phyloP scores from a whole-genome alignment of 2,113 vertebrate species.

The Rhinolophus ferrumequinum region DNA sequence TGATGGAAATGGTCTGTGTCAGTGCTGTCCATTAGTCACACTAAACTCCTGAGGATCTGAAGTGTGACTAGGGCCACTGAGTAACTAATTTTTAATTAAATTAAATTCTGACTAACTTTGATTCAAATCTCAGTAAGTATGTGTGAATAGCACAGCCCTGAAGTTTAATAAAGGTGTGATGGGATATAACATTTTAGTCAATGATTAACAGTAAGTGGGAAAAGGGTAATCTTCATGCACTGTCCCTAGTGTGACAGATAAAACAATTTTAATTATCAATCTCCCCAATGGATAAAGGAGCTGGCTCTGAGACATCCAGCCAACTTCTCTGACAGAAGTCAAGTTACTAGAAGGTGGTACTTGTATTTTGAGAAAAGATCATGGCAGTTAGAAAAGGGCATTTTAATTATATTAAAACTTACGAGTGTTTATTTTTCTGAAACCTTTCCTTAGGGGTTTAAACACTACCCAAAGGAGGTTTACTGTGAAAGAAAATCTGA shows the following conservation, averaged over 20 bases:
- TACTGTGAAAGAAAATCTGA: background rate
- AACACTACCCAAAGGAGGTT: background rate
- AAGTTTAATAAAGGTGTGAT: background rate
- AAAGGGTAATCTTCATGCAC: background rate
- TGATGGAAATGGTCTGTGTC: too few species aligned
- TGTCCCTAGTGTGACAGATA: background rate
- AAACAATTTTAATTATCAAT: background rate
- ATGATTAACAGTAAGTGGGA: background rate
- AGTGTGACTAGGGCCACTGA: background rate
- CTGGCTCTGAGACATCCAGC: background rate
- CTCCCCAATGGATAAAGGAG: background rate
- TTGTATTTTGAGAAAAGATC: constrained; percentile 39
- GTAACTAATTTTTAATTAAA: background rate
- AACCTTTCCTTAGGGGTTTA: background rate
- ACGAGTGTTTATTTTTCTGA: background rate
- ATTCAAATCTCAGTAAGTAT: background rate
- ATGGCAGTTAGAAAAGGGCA: constrained; percentile 45
- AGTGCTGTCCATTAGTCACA: background rate
- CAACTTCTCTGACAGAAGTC: background rate
- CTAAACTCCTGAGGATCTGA: background rate
- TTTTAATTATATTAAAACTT: constrained; percentile 23
- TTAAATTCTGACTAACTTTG: background rate
- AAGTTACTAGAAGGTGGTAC: background rate
- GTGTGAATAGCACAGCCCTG: background rate
- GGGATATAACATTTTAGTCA: background rate